Conservation (phyloP, 2,888 invertebrate species). For the Myopa testacea region DNA sequence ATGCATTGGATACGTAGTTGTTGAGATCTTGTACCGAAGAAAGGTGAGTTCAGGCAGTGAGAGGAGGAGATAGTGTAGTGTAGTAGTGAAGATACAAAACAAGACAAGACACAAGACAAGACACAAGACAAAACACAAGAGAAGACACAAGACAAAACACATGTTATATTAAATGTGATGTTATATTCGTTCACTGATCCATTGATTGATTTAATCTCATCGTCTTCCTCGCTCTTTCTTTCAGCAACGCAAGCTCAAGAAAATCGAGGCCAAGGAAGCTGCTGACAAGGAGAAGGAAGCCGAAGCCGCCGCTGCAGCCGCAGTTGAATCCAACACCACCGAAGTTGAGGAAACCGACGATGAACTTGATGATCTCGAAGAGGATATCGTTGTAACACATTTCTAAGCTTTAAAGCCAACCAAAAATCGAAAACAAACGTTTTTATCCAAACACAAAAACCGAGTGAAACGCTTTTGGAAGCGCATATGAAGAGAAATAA, state of each 20-base stretch:
- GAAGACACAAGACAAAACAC: no score
- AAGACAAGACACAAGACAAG: no score
- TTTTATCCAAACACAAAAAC: background rate
- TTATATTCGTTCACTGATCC: background rate
- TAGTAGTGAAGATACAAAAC: no score
- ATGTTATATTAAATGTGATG: no score
- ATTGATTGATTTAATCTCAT: background rate
- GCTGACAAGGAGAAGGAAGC: constrained; percentile 74
- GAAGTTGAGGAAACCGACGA: constrained; percentile 84
- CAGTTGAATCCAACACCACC: constrained; percentile 57
- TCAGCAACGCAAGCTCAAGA: constrained; percentile 78
- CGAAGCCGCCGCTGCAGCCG: constrained; percentile 75
- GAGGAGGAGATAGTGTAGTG: background rate
- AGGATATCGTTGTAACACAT: constrained; percentile 88
- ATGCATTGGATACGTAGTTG: constrained; percentile 81
- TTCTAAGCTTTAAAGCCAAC: constrained; percentile 69
- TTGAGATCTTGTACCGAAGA: constrained; percentile 85
- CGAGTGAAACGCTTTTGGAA: background rate
- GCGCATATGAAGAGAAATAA: background rate
- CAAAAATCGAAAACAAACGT: background rate
- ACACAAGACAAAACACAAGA: no score
- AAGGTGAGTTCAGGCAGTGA: constrained; percentile 71
- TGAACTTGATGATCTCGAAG: constrained; percentile 88
- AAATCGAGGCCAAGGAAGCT: constrained; percentile 72
- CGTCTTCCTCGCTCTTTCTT: constrained; percentile 32